Percentiles rank a stretch among this genome's conserved stretches.
phyloP scores from a whole-genome alignment of 2,888 invertebrate genomes.

The Orthosia gothica region DNA sequence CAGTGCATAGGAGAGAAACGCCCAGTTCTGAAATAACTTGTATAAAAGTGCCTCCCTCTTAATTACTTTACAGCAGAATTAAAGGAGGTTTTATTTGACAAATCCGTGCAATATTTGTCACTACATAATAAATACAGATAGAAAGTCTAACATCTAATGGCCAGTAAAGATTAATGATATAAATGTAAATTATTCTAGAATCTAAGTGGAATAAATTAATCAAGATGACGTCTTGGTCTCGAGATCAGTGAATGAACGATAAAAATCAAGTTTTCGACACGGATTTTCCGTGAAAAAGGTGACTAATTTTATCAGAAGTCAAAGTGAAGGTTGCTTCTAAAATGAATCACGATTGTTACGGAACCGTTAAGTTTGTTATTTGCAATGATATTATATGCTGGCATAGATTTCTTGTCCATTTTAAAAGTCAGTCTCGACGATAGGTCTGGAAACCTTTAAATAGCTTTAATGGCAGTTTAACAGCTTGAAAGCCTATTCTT shows the following conservation, averaged over 20 bases:
- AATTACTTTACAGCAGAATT: background rate
- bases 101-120: background rate
- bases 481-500: conserved; percentile 43
- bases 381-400: conserved; percentile 12
- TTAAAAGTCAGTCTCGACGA: conserved; percentile 1
- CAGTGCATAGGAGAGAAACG: too few species aligned
- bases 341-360: conserved; percentile 46
- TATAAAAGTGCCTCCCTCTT: background rate
- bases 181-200: conserved; percentile 18
- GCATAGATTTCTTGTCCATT: conserved; percentile 13
- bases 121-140: background rate
- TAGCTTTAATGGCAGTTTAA: conserved; percentile 44
- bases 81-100: background rate
- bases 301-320: conserved; percentile 57
- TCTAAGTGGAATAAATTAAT: conserved; percentile 51
- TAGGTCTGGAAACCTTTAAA: conserved; percentile 32
- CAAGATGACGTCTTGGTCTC: background rate
- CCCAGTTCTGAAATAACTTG: background rate
- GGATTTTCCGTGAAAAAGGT: conserved; percentile 52
- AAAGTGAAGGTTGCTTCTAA: conserved; percentile 54
- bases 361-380: conserved; percentile 39
- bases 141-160: conserved; percentile 15
- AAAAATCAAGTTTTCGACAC: conserved; percentile 45
- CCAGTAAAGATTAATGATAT: conserved; percentile 32
- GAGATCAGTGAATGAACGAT: conserved; percentile 45